phyloP scores from a whole-genome alignment of 2,113 vertebrate genomes.

The Myocastor coypus region DNA sequence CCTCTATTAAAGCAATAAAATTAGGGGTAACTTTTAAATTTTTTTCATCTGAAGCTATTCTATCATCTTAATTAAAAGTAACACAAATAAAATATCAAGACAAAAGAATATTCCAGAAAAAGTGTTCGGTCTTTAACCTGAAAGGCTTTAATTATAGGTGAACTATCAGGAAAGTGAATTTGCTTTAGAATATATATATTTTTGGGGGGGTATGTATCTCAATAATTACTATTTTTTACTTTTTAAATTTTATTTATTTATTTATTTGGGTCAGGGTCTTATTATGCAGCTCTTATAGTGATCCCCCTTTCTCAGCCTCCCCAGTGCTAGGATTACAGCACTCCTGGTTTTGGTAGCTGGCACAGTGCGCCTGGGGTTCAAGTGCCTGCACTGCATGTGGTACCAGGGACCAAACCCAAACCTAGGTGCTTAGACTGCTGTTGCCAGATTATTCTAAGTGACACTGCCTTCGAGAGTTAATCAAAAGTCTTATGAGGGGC shows the following conservation, averaged over 20 bases:
- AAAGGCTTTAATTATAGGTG: background rate
- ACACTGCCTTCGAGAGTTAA: background rate
- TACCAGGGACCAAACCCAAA: no score
- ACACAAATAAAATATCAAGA: background rate
- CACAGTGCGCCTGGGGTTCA: no score
- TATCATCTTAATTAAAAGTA: conserved; percentile 16
- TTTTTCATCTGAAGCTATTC: background rate
- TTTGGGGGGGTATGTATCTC: background rate
- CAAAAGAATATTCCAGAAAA: background rate
- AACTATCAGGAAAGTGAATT: background rate
- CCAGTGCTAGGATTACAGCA: no score
- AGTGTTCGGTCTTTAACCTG: background rate
- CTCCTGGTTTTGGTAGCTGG: no score
- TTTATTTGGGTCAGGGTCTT: no score
- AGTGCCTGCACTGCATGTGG: no score
- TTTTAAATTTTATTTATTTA: no score
- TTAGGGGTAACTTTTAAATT: background rate
- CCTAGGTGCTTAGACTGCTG: no score
- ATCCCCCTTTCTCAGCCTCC: no score
- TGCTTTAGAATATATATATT: background rate
- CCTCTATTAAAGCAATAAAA: background rate
- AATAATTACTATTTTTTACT: no score
- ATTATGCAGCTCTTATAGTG: no score
- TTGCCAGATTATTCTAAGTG: background rate
- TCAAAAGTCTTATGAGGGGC: no score